phyloP scores from a whole-genome alignment of 2,888 invertebrate species.

The Heliothis peltigera region DNA sequence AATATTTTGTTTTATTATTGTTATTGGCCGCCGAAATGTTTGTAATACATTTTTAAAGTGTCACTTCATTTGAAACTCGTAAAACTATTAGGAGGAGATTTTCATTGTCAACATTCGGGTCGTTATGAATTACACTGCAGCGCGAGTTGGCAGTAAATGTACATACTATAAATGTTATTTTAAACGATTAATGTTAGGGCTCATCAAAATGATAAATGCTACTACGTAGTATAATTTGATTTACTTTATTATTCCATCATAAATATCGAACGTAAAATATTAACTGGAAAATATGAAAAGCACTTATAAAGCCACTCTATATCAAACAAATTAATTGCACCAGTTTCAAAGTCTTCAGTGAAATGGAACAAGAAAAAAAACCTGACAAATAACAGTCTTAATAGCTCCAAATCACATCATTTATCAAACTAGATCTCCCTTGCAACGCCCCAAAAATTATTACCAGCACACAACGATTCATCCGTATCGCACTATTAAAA shows the following conservation, averaged over 20 bases:
- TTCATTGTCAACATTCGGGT: constrained; percentile 62
- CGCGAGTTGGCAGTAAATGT: constrained; percentile 32
- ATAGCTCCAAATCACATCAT: constrained; percentile 56
- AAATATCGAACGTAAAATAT: constrained; percentile 10
- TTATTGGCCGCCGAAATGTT: constrained; percentile 84
- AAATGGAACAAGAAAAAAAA: constrained; percentile 23
- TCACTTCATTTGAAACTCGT: constrained; percentile 75
- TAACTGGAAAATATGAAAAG: constrained; percentile 2
- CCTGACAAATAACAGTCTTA: constrained; percentile 48
- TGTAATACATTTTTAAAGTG: constrained; percentile 79
- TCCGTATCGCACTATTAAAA: constrained; percentile 85
- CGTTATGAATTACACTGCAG: constrained; percentile 51
- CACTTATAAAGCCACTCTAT: not conserved
- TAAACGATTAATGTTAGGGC: constrained; percentile 46
- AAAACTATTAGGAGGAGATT: constrained; percentile 80
- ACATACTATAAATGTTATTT: constrained; percentile 21
- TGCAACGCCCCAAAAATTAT: constrained; percentile 65
- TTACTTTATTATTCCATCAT: constrained; percentile 28
- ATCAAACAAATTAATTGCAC: constrained; percentile 5
- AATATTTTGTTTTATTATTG: constrained; percentile 72
- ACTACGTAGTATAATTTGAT: constrained; percentile 6
- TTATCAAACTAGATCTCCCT: constrained; percentile 60
- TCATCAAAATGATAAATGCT: constrained; percentile 39
- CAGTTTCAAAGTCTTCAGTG: constrained; percentile 20
- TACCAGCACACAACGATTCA: constrained; percentile 64